Percentiles rank a stretch among this genome's conserved stretches.
These are phyloP conservation scores for Drosophila nebulosa DNA, from an alignment of 1,140 invertebrate species.

Conservation along the genomic window DNA sequence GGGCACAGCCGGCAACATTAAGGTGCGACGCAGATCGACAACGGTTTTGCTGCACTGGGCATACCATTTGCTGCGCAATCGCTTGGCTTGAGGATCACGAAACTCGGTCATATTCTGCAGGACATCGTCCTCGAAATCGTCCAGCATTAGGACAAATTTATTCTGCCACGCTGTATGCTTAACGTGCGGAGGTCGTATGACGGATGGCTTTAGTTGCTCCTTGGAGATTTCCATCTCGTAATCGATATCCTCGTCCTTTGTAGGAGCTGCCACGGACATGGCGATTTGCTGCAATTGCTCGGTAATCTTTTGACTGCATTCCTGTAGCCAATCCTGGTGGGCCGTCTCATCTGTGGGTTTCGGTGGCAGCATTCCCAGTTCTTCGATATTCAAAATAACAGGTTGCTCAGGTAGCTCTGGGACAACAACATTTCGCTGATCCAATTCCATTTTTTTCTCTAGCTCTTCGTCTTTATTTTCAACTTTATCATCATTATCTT, in stretches of 20 bases:
- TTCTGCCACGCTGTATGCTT: constrained; percentile 14
- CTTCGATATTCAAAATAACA: constrained; percentile 5
- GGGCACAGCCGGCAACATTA: constrained; percentile 17
- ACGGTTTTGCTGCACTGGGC: not conserved
- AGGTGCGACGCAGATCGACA: constrained; percentile 1
- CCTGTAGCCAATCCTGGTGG: constrained; percentile 14
- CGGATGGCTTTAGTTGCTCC: not conserved
- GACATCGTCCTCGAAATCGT: constrained; percentile 20
- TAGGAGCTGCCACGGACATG: not conserved
- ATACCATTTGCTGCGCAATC: not conserved
- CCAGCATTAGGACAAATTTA: constrained; percentile 11
- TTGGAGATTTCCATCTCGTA: constrained; percentile 25
- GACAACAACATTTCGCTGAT: too few species aligned
- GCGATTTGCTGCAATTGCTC: constrained; percentile 6
- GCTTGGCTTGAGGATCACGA: constrained; percentile 33
- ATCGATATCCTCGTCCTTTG: constrained; percentile 8
- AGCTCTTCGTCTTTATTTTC: not conserved
- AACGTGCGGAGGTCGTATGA: too few species aligned
- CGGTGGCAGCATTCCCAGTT: not conserved
- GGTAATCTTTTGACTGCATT: constrained; percentile 10
- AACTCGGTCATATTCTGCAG: constrained; percentile 25
- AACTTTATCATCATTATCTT: not conserved
- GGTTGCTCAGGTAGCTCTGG: constrained; percentile 2
- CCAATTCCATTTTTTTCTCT: not conserved
- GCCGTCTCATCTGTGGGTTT: constrained; percentile 7